Evolutionary conservation across 2,888 invertebrate species (phyloP).

Genomic region (Omphaloscelis lunosa): DNA sequence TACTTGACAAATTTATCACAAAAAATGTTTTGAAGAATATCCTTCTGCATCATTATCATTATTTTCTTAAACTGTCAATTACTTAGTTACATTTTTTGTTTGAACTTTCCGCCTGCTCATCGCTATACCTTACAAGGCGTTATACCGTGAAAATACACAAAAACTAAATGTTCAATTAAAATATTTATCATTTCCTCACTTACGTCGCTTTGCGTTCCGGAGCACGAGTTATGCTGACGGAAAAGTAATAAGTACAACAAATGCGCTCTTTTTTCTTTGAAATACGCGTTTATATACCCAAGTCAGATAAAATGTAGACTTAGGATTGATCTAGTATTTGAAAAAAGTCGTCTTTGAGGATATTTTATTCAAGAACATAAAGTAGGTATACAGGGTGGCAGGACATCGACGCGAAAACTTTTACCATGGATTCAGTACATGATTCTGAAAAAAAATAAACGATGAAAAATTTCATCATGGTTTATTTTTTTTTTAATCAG

Average conservation of each 20-base stretch:
- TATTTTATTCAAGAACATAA: not conserved
- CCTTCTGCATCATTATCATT: slow-evolving; percentile 18
- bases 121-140: slow-evolving; percentile 48
- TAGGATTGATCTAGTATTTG: not conserved
- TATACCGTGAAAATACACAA: slow-evolving; percentile 69
- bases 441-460: no score
- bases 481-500: no score
- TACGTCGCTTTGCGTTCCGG: slow-evolving; percentile 62
- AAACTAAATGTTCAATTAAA: slow-evolving; percentile 70
- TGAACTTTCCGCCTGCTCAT: slow-evolving; percentile 24
- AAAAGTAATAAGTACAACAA: slow-evolving; percentile 15
- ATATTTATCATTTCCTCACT: slow-evolving; percentile 71
- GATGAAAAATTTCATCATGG: no score
- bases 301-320: not conserved
- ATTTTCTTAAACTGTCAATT: slow-evolving; percentile 47
- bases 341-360: not conserved
- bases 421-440: no score
- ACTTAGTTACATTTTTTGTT: slow-evolving; percentile 40
- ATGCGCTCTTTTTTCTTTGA: slow-evolving; percentile 11
- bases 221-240: slow-evolving; percentile 58
- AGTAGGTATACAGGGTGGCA: not conserved
- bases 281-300: not conserved
- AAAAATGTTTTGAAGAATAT: slow-evolving; percentile 31
- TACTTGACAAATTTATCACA: not conserved
- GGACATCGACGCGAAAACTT: no score